Base-by-base conservation (phyloP, 2,888 invertebrate species). In the Eilema griseolum region DNA sequence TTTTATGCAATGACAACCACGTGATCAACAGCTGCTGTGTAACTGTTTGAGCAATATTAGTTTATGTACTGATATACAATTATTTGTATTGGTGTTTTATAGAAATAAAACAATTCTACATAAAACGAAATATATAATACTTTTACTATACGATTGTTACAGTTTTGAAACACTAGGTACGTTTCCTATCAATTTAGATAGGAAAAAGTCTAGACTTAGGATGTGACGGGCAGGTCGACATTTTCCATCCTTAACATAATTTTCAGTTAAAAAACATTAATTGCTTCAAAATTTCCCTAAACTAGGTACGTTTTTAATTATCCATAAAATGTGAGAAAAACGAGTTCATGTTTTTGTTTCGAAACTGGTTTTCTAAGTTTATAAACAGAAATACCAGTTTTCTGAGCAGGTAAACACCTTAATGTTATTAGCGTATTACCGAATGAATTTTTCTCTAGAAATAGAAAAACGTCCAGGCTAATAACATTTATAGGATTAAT, bases 331-430 rank as follows among this genome's bases (percentile, higher is more conserved):
- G 52, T 52, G 52, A 10, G 8, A 52, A 46, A 52, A n/a, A 52
- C 8, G n/a, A n/a, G 7, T 1, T n/a, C 20, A 20, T 20, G 10
- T 52, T 1, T 20, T 52, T 52, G 4, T 52, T 8, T n/a, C 8
- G 20, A 52, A 52, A 52, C 52, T n/a, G 20, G 52, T 52, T 52
- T 52, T 52, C n/a, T 52, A 52, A 52, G 20, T 4, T 52, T 52
- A n/a, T 52, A n/a, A 52, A 52, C 52, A n/a, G 52, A 52, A 52
- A 52, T 46, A 52, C 52, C 52, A n/a, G 52, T n/a, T 46, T 41
- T 52, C n/a, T 52, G n/a, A 2, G 4, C 2, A 20, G 7, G 2
- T 52, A 52, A n/a, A 52, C n/a, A 46, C 20, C 10, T 52, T 41
- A 41, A n/a, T 52, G n/a, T 52, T n/a, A 52, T 52, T 52, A n/a